These are phyloP conservation scores for Coptodon bakossiorum DNA, from an alignment of 2,113 vertebrate species.

Conservation along the genomic window DNA sequence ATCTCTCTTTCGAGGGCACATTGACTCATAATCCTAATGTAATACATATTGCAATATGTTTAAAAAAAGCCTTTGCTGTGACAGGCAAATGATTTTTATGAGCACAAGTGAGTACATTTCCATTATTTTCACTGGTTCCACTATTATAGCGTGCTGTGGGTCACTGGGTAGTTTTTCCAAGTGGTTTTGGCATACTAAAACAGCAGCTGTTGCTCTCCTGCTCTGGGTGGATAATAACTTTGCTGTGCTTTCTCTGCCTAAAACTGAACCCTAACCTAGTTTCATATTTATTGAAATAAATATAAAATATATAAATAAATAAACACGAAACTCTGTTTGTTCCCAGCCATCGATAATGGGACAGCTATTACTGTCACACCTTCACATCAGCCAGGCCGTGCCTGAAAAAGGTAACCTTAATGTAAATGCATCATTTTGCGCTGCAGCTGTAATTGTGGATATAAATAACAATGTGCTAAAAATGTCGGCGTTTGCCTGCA, in stretches of 20 bases:
- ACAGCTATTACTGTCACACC: neutral
- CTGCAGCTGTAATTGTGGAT: neutral
- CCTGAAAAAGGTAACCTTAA: neutral
- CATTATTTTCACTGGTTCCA: neutral
- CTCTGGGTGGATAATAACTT: neutral
- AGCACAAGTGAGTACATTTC: neutral
- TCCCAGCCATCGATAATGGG: neutral
- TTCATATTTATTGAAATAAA: neutral
- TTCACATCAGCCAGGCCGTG: neutral
- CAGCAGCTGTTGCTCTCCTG: neutral
- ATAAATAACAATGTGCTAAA: neutral
- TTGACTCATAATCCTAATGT: neutral
- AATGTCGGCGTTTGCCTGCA: neutral
- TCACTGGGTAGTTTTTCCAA: neutral
- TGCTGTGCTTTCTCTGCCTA: neutral
- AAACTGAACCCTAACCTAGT: neutral
- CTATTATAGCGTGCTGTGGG: neutral
- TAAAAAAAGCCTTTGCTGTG: neutral
- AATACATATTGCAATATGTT: neutral
- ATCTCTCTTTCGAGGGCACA: neutral
- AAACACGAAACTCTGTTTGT: neutral
- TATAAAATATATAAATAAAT: neutral
- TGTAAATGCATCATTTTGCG: neutral
- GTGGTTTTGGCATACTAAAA: neutral
- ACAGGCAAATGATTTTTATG: neutral